Evolutionary conservation across 2,113 vertebrate species (phyloP).

Genomic region (Hippocampus zosterae): DNA sequence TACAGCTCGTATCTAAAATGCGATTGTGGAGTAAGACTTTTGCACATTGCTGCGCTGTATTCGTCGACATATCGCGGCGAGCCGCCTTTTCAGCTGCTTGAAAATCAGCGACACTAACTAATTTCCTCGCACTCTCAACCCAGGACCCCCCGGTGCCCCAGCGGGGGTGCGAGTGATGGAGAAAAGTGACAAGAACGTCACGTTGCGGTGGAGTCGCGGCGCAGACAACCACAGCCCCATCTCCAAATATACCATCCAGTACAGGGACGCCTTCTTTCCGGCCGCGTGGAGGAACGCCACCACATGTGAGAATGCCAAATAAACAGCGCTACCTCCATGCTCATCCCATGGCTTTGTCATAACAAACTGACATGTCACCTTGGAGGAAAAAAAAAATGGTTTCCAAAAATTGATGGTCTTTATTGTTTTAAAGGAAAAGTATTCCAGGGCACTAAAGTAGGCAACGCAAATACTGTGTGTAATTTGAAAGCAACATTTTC

Average conservation of each 20-base stretch:
- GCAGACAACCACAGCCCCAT: slow-evolving; percentile 96
- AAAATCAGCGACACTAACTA: not conserved
- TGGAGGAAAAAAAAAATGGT: not conserved
- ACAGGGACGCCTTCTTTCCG: slow-evolving; percentile 71
- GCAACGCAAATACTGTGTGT: not conserved
- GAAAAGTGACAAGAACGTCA: slow-evolving; percentile 78
- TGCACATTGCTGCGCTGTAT: not conserved
- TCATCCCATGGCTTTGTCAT: slow-evolving; percentile 15
- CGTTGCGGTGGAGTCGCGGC: slow-evolving; percentile 89
- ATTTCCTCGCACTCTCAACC: not conserved
- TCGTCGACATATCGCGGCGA: not conserved
- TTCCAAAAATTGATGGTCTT: slow-evolving; percentile 21
- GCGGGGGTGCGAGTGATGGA: slow-evolving; percentile 85
- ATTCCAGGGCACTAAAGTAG: not conserved
- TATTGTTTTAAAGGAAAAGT: slow-evolving; percentile 20
- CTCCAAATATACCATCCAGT: slow-evolving; percentile 91
- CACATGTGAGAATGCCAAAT: slow-evolving; percentile 77
- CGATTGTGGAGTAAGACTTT: no score
- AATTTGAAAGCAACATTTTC: not conserved
- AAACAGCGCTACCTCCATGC: slow-evolving; percentile 21
- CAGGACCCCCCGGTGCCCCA: slow-evolving; percentile 94
- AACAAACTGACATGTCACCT: slow-evolving; percentile 5
- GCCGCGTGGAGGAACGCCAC: slow-evolving; percentile 86
- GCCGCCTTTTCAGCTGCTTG: not conserved
- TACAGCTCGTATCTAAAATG: no score